These are phyloP conservation scores for Unio delphinus DNA, from an alignment of 2,888 invertebrate genomes.

Conservation along the genomic window DNA sequence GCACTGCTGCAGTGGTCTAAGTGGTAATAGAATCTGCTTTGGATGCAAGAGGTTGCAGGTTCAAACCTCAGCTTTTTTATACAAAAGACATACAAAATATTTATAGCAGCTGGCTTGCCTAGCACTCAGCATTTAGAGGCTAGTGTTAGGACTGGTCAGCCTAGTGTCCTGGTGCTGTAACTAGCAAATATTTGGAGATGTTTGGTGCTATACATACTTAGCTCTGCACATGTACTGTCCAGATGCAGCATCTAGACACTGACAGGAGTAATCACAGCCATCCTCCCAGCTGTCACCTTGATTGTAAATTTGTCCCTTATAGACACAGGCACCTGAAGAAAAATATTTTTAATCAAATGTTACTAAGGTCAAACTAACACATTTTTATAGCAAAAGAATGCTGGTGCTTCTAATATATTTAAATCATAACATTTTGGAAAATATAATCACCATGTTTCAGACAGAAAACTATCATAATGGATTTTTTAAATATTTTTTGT, in stretches of 20 bases:
- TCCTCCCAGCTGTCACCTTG: slow-evolving; percentile 45
- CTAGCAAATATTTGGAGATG: background rate
- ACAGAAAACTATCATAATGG: background rate
- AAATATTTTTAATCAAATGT: background rate
- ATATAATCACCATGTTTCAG: background rate
- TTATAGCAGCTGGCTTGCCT: too few species aligned
- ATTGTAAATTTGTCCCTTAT: slow-evolving; percentile 37
- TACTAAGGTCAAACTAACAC: background rate
- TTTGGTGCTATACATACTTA: slow-evolving; percentile 25
- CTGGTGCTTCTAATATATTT: background rate
- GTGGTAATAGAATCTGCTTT: too few species aligned
- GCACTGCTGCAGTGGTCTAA: too few species aligned
- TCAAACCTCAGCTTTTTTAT: too few species aligned
- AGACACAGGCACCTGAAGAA: slow-evolving; percentile 43
- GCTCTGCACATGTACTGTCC: slow-evolving; percentile 42
- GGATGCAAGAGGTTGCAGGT: too few species aligned
- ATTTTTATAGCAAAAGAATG: too few species aligned
- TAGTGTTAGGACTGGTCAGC: too few species aligned
- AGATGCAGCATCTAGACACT: slow-evolving; percentile 31
- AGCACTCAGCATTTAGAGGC: too few species aligned
- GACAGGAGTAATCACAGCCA: slow-evolving; percentile 49
- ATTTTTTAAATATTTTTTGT: background rate
- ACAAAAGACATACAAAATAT: too few species aligned
- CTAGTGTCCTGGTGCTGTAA: too few species aligned
- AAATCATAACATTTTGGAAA: background rate